Evolutionary conservation across 2,888 invertebrate species (phyloP), one percentile per base, ranked within the genome.

Genomic region (Drosophila bunnanda): DNA sequence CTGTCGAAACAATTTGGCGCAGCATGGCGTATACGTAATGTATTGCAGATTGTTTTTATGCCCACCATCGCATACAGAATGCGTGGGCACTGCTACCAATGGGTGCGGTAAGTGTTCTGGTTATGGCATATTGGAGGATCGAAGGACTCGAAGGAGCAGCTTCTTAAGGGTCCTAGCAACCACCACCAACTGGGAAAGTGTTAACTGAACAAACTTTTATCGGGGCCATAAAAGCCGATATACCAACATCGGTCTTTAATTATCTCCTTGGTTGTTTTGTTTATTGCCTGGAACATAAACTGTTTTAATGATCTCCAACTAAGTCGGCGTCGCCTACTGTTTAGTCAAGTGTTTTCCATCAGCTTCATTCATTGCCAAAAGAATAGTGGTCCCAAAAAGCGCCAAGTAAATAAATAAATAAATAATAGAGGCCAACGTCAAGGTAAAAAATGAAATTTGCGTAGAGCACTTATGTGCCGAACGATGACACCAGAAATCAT

Each of bases 11-110:
- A 59, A 79, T 79, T 82, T 75, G 65, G 69, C 82, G 22, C 83
- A 83, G 62, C 82, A 69, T 70, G 77, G 78, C 78, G 82, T 82
- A 83, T 82, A 41, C 71, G 76, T 75, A 79, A 78, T 82, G 69
- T 79, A 74, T 64, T 58, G 62, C 60, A 70, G 76, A 80, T 82
- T 75, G 56, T 70, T 72, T 69, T 62, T 76, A 68, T 73, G 48
- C 36, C 67, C 59, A 39, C 13, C 30, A 50, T 13, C 17, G 20
- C 54, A 9, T 10, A 50, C 32, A 15, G 32, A 10, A 15, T 9
- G 50, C 44, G 48, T 46, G 50, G n/a, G 36, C 36, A 13, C 30
- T 60, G 32, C 53, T 62, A 20, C 41, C 58, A 58, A 48, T 53
- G 62, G 43, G 56, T 73, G 65, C 64, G 77, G 46, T 77, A 75